Conservation (phyloP, 1,140 invertebrate genomes). For the Alviniconcha marisindica region DNA sequence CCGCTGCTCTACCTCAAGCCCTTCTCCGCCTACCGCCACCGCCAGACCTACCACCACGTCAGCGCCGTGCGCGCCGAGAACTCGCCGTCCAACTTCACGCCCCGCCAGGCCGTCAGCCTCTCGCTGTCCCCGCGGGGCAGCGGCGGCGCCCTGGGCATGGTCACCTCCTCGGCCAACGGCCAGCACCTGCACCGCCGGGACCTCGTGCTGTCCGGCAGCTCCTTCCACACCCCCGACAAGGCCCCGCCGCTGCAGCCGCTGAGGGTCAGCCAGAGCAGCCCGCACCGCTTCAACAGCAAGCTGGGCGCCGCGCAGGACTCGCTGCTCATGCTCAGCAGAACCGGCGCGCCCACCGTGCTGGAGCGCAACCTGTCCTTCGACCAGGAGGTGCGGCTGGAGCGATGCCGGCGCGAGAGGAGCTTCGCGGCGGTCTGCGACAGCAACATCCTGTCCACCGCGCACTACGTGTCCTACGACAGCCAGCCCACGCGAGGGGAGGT, state of each 20-base stretch:
- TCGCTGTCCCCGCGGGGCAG: not conserved
- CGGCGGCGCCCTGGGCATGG: not conserved
- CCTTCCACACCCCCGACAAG: not conserved
- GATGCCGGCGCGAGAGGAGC: conserved; percentile 36
- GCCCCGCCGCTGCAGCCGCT: not conserved
- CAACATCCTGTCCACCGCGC: not conserved
- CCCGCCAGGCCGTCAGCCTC: not conserved
- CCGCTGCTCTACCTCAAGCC: conserved; percentile 38
- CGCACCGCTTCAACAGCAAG: conserved; percentile 39
- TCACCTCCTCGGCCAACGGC: conserved; percentile 15
- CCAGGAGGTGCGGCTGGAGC: conserved; percentile 36
- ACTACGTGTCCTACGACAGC: conserved; percentile 36
- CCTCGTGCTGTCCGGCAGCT: conserved; percentile 29
- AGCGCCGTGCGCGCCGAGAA: not conserved
- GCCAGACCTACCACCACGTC: conserved; percentile 17
- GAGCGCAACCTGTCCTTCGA: conserved; percentile 41
- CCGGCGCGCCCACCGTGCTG: conserved; percentile 35
- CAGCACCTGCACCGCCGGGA: conserved; percentile 7
- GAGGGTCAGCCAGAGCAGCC: not conserved
- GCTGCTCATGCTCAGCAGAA: conserved; percentile 31
- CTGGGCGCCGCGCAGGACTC: conserved; percentile 46
- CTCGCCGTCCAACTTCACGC: not conserved
- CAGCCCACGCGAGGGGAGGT: conserved; percentile 45
- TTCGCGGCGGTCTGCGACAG: not conserved
- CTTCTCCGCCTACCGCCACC: conserved; percentile 35